Percentiles rank a stretch among this genome's conserved stretches.
phyloP scores from a whole-genome alignment of 2,888 invertebrate genomes.

The Lamellibrachia satsuma region DNA sequence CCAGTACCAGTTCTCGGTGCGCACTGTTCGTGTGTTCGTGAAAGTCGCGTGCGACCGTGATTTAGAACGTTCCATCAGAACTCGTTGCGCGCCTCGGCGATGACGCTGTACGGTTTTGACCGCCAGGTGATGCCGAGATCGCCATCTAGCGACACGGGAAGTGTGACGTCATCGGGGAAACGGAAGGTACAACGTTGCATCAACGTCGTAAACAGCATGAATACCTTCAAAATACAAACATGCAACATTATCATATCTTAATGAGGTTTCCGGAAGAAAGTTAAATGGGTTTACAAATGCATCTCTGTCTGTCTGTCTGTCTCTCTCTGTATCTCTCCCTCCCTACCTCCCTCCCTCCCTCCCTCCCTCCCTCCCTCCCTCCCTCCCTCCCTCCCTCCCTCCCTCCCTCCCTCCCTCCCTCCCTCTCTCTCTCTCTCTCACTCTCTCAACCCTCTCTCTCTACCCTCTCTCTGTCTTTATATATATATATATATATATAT shows the following conservation, averaged over 20 bases:
- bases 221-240: background rate
- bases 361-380: too few species aligned
- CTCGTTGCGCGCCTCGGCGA: background rate
- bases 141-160: background rate
- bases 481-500: too few species aligned
- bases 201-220: background rate
- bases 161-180: conserved; percentile 13
- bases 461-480: fast-evolving
- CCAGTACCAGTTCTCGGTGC: too few species aligned
- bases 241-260: background rate
- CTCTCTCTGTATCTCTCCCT: too few species aligned
- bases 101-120: background rate
- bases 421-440: fast-evolving
- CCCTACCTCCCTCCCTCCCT: too few species aligned
- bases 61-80: background rate
- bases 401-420: too few species aligned
- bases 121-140: background rate
- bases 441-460: fast-evolving
- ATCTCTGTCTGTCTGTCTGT: too few species aligned
- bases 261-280: too few species aligned
- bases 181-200: conserved; percentile 1
- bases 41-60: background rate
- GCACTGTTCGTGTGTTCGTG: background rate
- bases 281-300: too few species aligned
- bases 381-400: too few species aligned